Conservation (phyloP, 2,888 invertebrate genomes). For the Dione juno region DNA sequence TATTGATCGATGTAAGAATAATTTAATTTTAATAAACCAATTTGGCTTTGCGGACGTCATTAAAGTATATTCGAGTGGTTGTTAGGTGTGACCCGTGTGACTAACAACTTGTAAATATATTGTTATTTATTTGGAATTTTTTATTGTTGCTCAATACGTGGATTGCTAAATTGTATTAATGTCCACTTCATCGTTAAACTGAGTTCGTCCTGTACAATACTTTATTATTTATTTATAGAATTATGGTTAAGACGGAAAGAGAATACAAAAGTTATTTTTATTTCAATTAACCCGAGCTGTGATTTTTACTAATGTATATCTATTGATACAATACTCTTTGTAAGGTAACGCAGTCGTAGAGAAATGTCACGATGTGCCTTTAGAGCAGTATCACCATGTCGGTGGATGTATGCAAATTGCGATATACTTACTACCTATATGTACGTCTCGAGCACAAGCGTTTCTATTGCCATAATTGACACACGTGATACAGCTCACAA, state of each 20-base stretch:
- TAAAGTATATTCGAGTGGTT: slow-evolving; percentile 53
- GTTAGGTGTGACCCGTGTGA: slow-evolving; percentile 43
- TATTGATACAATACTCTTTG: slow-evolving; percentile 54
- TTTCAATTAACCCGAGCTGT: slow-evolving; percentile 83
- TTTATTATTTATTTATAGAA: slow-evolving; percentile 80
- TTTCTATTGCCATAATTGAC: slow-evolving; percentile 4
- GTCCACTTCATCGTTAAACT: slow-evolving; percentile 69
- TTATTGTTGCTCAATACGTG: slow-evolving; percentile 52
- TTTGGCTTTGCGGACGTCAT: slow-evolving; percentile 66
- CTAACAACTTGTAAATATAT: slow-evolving; percentile 54
- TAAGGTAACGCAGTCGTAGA: slow-evolving; percentile 37
- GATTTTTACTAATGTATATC: slow-evolving; percentile 80
- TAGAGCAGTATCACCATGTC: slow-evolving; percentile 15
- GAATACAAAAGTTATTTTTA: slow-evolving; percentile 77
- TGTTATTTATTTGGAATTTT: slow-evolving; percentile 50
- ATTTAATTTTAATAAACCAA: slow-evolving; percentile 69
- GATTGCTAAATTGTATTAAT: slow-evolving; percentile 49
- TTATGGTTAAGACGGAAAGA: slow-evolving; percentile 72
- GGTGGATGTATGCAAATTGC: neutral
- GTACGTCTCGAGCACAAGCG: neutral
- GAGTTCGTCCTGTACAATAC: slow-evolving; percentile 76
- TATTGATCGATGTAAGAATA: slow-evolving; percentile 70
- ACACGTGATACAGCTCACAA: slow-evolving; percentile 5
- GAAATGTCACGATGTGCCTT: slow-evolving; percentile 31
- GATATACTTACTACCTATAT: neutral